Percentiles rank a stretch among this genome's conserved stretches.
These are phyloP conservation scores for Ctenomys sociabilis DNA, from an alignment of 2,113 vertebrate genomes.

Conservation along the genomic window DNA sequence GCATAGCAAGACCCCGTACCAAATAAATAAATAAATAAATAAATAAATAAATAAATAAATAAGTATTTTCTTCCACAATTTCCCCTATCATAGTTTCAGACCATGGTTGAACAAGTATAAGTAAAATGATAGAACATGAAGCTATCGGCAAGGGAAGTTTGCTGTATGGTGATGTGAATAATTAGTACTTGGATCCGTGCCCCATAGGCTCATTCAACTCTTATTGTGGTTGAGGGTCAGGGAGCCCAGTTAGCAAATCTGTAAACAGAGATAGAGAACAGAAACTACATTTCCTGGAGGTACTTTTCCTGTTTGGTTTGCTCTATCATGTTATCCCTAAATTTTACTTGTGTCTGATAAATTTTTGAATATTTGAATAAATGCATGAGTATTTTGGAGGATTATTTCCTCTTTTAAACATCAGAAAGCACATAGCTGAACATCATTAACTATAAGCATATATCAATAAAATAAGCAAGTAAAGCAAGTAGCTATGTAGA, in stretches of 20 bases:
- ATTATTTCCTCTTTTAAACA: conserved; percentile 24
- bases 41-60: too few relatives aligned
- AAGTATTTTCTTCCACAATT: background rate
- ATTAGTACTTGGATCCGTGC: background rate
- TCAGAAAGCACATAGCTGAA: background rate
- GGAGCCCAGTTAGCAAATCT: background rate
- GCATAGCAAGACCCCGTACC: too few relatives aligned
- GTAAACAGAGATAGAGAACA: background rate
- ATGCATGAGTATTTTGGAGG: background rate
- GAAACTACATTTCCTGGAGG: background rate
- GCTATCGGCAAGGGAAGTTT: too few relatives aligned
- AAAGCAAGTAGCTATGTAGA: background rate
- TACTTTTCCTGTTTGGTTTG: background rate
- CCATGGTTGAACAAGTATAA: background rate
- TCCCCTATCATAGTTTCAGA: background rate
- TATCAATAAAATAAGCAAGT: background rate
- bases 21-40: too few relatives aligned
- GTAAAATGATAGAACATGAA: background rate
- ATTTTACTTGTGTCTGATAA: conserved; percentile 23
- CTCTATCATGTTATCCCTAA: background rate
- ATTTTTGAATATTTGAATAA: background rate
- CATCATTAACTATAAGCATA: background rate
- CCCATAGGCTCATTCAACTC: background rate
- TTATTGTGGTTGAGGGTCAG: background rate
- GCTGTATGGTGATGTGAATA: background rate